A percentile compares a stretch with the other conserved stretches of the same genome.
phyloP scores from a whole-genome alignment of 2,797 vertebrate species.

The Steatocranus sp. region DNA sequence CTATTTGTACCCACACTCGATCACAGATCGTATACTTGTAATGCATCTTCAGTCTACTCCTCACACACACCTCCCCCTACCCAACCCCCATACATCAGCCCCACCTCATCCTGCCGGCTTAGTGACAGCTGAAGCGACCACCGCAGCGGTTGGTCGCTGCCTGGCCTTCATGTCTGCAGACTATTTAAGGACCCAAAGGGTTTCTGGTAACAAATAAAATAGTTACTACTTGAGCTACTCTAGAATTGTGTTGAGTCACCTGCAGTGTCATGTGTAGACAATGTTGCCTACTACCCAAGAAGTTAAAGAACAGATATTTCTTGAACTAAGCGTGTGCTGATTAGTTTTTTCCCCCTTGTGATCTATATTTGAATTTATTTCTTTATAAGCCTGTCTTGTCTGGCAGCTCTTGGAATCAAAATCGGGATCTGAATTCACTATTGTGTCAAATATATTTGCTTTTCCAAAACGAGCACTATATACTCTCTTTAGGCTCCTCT shows the following conservation, averaged over 20 bases:
- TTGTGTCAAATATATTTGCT: background rate
- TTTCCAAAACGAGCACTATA: background rate
- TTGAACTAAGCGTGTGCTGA: background rate
- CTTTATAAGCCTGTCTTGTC: background rate
- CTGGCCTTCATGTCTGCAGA: conserved; percentile 6
- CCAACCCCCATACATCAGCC: conserved; percentile 3
- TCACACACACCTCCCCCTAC: background rate
- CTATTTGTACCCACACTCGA: conserved; percentile 11
- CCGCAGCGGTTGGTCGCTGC: conserved; percentile 29
- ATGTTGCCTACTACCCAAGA: background rate
- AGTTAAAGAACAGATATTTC: background rate
- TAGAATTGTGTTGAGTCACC: conserved; percentile 2
- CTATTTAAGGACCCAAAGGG: conserved; percentile 63
- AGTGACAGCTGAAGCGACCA: conserved; percentile 59
- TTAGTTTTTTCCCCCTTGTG: background rate
- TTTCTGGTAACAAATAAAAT: conserved; percentile 57
- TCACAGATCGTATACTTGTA: conserved; percentile 35
- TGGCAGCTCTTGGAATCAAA: background rate
- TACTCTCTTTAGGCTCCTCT: background rate
- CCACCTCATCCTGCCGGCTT: background rate
- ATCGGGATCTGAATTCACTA: background rate
- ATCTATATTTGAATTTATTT: background rate
- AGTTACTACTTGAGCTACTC: background rate
- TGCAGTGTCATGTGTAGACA: background rate
- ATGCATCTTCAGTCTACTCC: conserved; percentile 40